Percentiles rank a stretch among this genome's conserved stretches.
These are phyloP conservation scores for Megaceryle alcyon DNA, from an alignment of 2,797 vertebrate genomes.

Conservation along the genomic window DNA sequence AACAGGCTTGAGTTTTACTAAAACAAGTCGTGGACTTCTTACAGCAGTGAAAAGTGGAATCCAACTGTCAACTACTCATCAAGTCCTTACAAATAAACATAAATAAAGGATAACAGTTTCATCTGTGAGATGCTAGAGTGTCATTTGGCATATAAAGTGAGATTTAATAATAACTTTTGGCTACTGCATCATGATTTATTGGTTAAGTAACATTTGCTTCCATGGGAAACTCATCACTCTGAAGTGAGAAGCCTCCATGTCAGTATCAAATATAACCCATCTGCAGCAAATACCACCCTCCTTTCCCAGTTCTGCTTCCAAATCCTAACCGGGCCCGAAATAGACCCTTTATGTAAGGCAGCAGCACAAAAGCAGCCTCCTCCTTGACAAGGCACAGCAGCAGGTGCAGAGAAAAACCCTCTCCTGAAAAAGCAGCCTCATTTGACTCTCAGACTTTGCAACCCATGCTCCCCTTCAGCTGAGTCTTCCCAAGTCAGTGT, in stretches of 20 bases:
- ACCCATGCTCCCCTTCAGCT: rapidly evolving
- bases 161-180: background rate
- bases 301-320: background rate
- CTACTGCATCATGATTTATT: background rate
- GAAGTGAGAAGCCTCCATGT: background rate
- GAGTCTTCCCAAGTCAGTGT: background rate
- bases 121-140: background rate
- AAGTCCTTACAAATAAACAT: background rate
- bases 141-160: background rate
- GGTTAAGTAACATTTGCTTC: background rate
- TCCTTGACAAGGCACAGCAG: background rate
- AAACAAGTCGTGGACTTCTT: background rate
- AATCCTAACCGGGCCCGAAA: background rate
- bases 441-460: background rate
- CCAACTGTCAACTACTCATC: background rate
- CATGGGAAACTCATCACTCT: background rate
- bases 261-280: background rate
- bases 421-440: background rate
- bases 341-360: background rate
- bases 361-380: background rate
- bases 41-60: background rate
- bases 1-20: background rate
- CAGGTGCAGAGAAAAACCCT: background rate
- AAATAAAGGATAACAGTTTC: background rate
- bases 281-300: background rate